Base-by-base conservation (phyloP, 1,140 invertebrate genomes). In the Macrosteles quadrilineatus region DNA sequence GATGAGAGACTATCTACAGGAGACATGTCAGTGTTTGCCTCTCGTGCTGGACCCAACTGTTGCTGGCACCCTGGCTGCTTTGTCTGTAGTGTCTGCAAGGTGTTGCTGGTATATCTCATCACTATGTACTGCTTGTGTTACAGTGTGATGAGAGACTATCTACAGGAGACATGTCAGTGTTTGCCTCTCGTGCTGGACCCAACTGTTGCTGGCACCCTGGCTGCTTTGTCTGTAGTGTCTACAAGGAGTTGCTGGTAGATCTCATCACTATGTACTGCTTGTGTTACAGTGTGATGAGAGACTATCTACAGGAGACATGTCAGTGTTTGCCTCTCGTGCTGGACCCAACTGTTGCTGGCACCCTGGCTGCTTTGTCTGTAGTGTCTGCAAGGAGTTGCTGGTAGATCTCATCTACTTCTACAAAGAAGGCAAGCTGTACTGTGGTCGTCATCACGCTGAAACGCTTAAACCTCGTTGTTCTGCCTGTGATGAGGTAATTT, bases 371-470 rank as follows among this genome's bases (percentile, higher is more conserved):
- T 99, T 99, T 84, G 86, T 88, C 25, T 99, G 97, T 82, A 86
- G 84, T 77, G 88, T 94, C 17, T 99, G 97, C 82, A 87, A 90
- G 73, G 95, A 98, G 81, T 86, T 98, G 21, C 87, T 99, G 17
- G 95, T 98, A 9, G 97, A 99, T 83, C 89, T 99, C 72, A 98
- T 98, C 77, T 98, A 98, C 85, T 99, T 98, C 82, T 93, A 87
- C 85, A 86, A 89, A 75, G 93, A 94, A 72, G 90, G 90, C 36
- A 86, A 90, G 50, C 84, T 98, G 0, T 98, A 95, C 82, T 99
- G 97, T 80, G 96, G 96, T 0, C 81, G 97, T 27, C 97, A 99
- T 81, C 96, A 99, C 80, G 97, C 97, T 1, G 97, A 99, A 83
- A 93, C 92, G 0, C 86, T 97, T 45, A 99, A 98, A 78, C 97